These are phyloP conservation scores for Diorhabda carinulata DNA, from an alignment of 1,140 invertebrate genomes.

Conservation along the genomic window DNA sequence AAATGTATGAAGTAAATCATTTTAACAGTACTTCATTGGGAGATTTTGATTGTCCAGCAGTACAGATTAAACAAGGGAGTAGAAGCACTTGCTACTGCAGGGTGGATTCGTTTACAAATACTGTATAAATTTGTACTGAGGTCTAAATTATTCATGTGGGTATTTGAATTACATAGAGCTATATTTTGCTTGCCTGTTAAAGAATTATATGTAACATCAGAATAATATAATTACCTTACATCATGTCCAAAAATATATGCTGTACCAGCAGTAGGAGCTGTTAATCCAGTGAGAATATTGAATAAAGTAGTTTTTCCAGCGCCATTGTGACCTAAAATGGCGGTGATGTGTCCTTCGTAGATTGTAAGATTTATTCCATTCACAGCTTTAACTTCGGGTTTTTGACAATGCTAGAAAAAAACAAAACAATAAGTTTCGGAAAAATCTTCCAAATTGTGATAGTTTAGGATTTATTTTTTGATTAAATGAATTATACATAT, in stretches of 20 bases:
- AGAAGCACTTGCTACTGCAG: too few species aligned
- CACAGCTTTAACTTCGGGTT: slow-evolving; percentile 55
- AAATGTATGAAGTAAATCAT: too few species aligned
- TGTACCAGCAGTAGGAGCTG: slow-evolving; percentile 66
- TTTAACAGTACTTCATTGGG: too few species aligned
- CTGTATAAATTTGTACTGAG: too few species aligned
- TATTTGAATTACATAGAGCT: too few species aligned
- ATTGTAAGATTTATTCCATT: slow-evolving; percentile 69
- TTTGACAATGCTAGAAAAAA: slow-evolving; percentile 49
- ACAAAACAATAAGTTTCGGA: not conserved
- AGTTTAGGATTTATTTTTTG: not conserved
- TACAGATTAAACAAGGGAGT: too few species aligned
- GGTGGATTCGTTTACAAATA: too few species aligned
- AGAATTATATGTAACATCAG: too few species aligned
- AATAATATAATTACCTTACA: slow-evolving; percentile 45
- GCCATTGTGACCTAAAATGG: slow-evolving; percentile 84
- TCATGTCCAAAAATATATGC: slow-evolving; percentile 75
- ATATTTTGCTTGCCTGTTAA: too few species aligned
- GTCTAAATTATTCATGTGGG: too few species aligned
- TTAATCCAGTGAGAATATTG: slow-evolving; percentile 81
- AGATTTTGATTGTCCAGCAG: too few species aligned
- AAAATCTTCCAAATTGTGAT: not conserved
- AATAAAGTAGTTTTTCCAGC: slow-evolving; percentile 84
- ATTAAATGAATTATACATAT: not conserved
- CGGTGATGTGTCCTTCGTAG: slow-evolving; percentile 80